phyloP scores from a whole-genome alignment of 1,140 invertebrate species.

The Condylostylus longicornis region DNA sequence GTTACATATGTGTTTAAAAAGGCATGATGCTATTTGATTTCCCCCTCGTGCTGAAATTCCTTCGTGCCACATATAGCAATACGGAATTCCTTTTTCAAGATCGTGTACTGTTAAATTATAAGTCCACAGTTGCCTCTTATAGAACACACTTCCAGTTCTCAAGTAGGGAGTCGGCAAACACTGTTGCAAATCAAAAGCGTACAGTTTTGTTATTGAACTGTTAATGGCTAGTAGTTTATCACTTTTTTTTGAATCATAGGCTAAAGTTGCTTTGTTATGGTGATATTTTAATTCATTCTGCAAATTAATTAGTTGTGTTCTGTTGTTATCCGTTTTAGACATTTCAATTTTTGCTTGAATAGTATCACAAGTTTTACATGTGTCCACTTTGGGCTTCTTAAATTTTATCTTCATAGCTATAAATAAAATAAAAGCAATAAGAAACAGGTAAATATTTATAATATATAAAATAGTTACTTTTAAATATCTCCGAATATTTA shows the following conservation, averaged over 20 bases:
- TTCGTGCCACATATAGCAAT: slow-evolving; percentile 29
- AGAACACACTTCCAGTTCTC: slow-evolving; percentile 19
- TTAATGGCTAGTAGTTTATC: slow-evolving; percentile 5
- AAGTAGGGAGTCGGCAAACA: slow-evolving; percentile 24
- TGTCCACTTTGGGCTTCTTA: slow-evolving; percentile 14
- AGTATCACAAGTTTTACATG: slow-evolving; percentile 13
- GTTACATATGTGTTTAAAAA: slow-evolving; percentile 15
- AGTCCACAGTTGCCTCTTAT: slow-evolving; percentile 27
- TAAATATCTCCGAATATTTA: slow-evolving; percentile 9
- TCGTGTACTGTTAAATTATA: slow-evolving; percentile 30
- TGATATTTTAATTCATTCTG: too few species aligned
- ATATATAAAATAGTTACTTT: too few species aligned
- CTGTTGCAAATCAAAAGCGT: slow-evolving; percentile 26
- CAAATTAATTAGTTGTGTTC: too few species aligned
- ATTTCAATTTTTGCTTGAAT: slow-evolving; percentile 8
- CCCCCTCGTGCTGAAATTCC: slow-evolving; percentile 15
- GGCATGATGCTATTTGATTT: slow-evolving; percentile 14
- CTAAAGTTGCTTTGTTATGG: background rate
- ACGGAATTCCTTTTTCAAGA: slow-evolving; percentile 9
- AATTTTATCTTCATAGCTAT: slow-evolving; percentile 12
- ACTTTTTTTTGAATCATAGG: slow-evolving; percentile 4
- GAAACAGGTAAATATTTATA: too few species aligned
- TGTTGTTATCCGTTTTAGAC: slow-evolving; percentile 5
- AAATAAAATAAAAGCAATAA: too few species aligned
- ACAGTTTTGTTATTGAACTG: slow-evolving; percentile 7